A percentile compares a stretch with the other conserved stretches of the same genome.
These are phyloP conservation scores for Branchellion lobata DNA, from an alignment of 2,888 invertebrate genomes.

Conservation along the genomic window DNA sequence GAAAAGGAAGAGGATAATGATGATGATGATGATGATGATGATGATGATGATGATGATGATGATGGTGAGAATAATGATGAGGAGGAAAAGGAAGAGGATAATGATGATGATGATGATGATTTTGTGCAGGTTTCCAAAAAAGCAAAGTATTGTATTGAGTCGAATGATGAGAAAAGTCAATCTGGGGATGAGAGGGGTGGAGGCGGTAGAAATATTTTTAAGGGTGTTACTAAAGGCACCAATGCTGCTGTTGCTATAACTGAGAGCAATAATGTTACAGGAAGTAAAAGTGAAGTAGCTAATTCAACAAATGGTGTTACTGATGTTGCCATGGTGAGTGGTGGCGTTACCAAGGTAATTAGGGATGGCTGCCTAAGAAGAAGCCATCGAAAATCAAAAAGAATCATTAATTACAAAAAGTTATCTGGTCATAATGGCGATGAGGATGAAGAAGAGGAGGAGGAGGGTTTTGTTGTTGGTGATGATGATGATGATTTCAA, in stretches of 20 bases:
- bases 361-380: neutral
- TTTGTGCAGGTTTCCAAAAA: neutral
- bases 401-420: neutral
- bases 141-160: neutral
- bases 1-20: neutral
- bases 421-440: neutral
- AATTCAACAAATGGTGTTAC: neutral
- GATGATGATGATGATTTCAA: neutral
- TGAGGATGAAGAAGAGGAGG: neutral
- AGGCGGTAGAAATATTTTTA: neutral
- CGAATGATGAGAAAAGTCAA: neutral
- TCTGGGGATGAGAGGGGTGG: neutral
- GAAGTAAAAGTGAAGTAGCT: neutral
- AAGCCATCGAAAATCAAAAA: neutral
- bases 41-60: conserved; percentile 8
- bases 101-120: conserved; percentile 11
- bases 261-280: neutral
- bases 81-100: neutral
- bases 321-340: neutral
- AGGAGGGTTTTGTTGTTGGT: no score
- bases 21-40: neutral
- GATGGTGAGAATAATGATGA: neutral
- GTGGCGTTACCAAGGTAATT: neutral
- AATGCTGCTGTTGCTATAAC: neutral
- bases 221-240: neutral